Percentiles rank a stretch among this genome's conserved stretches.
These are phyloP conservation scores for Zeuzera pyrina DNA, from an alignment of 2,888 invertebrate species.

Conservation along the genomic window DNA sequence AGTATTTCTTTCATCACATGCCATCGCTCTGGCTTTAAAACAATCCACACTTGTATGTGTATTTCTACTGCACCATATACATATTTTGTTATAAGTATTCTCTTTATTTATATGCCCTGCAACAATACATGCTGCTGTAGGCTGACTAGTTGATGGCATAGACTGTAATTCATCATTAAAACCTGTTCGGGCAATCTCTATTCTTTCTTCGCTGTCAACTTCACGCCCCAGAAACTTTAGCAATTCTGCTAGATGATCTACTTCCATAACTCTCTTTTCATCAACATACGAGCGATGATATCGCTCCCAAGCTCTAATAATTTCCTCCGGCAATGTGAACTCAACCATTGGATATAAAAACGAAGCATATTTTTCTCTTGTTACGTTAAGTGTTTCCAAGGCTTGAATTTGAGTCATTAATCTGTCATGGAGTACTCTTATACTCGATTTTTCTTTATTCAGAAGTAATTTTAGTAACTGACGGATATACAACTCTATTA, in stretches of 20 bases:
- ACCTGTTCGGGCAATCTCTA: background rate
- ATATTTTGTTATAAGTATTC: too few species aligned
- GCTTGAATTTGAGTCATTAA: background rate
- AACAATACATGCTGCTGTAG: background rate
- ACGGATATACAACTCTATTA: constrained; percentile 3
- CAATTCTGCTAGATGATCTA: too few species aligned
- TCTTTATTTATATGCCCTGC: too few species aligned
- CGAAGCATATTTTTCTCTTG: background rate
- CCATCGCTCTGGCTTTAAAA: constrained; percentile 1
- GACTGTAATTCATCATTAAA: too few species aligned
- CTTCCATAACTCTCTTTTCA: too few species aligned
- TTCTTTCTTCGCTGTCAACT: background rate
- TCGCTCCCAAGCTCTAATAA: background rate
- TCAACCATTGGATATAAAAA: background rate
- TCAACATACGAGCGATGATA: background rate
- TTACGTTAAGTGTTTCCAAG: background rate
- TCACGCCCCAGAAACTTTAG: background rate
- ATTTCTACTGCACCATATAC: background rate
- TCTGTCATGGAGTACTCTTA: background rate
- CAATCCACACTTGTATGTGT: background rate
- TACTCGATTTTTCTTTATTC: background rate
- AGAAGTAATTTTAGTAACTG: too few species aligned
- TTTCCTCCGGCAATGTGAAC: background rate
- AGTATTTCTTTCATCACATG: too few species aligned
- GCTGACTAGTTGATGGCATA: too few species aligned